Evolutionary conservation across 2,888 invertebrate species (phyloP).

Genomic region (Lottia gigantea): DNA sequence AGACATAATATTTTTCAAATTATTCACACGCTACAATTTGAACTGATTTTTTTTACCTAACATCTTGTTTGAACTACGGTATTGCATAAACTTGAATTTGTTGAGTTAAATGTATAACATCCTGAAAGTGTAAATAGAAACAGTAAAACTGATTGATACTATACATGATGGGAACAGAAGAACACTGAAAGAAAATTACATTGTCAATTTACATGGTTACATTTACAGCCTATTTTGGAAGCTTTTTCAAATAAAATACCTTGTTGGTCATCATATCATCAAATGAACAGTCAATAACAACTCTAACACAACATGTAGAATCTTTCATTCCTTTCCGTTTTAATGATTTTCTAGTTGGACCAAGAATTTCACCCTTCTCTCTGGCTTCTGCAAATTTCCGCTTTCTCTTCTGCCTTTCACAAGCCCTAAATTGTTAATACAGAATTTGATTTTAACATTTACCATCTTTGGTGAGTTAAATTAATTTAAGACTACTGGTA

Average conservation of each 20-base stretch:
- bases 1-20: background rate
- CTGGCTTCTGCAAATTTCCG: conserved; percentile 78
- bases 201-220: background rate
- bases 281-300: conserved; percentile 91
- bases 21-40: no score
- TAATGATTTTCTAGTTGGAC: conserved; percentile 82
- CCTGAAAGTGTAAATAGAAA: conserved; percentile 68
- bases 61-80: no score
- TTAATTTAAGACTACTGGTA: no score
- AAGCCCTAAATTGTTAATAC: conserved; percentile 61
- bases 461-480: conserved; percentile 61
- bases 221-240: no score
- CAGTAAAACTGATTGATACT: background rate
- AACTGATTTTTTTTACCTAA: no score
- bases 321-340: conserved; percentile 76
- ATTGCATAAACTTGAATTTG: conserved; percentile 85
- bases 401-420: conserved; percentile 80
- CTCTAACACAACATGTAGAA: conserved; percentile 77
- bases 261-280: conserved; percentile 90
- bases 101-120: conserved; percentile 88
- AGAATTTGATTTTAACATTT: background rate
- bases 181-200: no score
- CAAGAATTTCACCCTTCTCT: conserved; percentile 70
- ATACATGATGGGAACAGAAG: background rate
- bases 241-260: conserved; percentile 55